A percentile compares a stretch with the other conserved stretches of the same genome.
Conservation (phyloP, 2,113 vertebrate genomes). For the Amblyopsis rosae region DNA sequence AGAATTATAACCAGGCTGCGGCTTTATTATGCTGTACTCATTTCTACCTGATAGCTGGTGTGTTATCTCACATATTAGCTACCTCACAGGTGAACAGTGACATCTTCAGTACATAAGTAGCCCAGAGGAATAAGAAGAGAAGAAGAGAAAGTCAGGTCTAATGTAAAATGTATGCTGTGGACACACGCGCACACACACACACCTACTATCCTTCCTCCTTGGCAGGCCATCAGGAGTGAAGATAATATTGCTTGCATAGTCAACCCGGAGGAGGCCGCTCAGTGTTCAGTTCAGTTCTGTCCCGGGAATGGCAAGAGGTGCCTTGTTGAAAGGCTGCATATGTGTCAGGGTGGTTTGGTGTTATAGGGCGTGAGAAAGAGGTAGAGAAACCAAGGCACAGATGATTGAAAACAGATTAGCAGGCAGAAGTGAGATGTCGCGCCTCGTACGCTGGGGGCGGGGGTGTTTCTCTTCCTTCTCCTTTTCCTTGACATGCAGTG, state of each 20-base stretch:
- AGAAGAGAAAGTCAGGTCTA: slow-evolving; percentile 11
- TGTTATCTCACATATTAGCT: slow-evolving; percentile 24
- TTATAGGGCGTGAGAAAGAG: slow-evolving; percentile 30
- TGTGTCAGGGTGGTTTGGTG: not conserved
- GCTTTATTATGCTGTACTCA: slow-evolving; percentile 47
- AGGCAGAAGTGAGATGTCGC: slow-evolving; percentile 41
- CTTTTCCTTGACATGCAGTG: not conserved
- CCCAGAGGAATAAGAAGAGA: not conserved
- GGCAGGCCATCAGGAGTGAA: not conserved
- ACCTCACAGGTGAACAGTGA: not conserved
- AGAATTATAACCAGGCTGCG: slow-evolving; percentile 17
- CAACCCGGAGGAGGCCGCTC: slow-evolving; percentile 10
- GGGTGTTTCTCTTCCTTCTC: slow-evolving; percentile 52
- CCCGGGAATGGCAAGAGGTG: not conserved
- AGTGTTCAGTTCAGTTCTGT: not conserved
- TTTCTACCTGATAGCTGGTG: slow-evolving; percentile 14
- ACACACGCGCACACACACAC: not conserved
- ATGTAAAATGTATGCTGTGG: not conserved
- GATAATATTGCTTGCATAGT: not conserved
- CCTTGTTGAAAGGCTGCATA: not conserved
- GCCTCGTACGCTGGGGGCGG: slow-evolving; percentile 46
- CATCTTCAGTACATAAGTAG: not conserved
- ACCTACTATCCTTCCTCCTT: not conserved
- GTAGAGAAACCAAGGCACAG: slow-evolving; percentile 26
- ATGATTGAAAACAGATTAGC: not conserved